Percentiles rank a stretch among this genome's conserved stretches.
Evolutionary conservation across 1,140 invertebrate genomes (phyloP).

Genomic region (Sarcophaga peregrina): DNA sequence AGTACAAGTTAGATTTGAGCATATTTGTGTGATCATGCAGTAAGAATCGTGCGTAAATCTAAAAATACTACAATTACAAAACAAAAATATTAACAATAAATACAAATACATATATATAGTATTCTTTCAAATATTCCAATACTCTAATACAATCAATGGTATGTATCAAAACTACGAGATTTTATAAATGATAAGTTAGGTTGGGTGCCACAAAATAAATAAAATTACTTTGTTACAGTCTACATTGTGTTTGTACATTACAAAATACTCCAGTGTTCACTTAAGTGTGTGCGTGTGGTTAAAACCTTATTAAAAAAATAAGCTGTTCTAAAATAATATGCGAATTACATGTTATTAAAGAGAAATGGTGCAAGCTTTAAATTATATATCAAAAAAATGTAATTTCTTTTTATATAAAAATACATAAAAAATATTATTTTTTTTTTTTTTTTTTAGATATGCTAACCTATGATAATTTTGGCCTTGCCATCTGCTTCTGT

Average conservation of each 20-base stretch:
- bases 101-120: no score
- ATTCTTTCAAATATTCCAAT: no score
- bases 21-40: no score
- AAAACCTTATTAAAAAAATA: neutral
- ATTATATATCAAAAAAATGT: neutral
- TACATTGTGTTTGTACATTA: neutral
- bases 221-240: neutral
- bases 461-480: slow-evolving; percentile 67
- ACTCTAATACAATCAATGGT: no score
- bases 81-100: no score
- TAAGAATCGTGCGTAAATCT: no score
- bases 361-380: neutral
- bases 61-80: no score
- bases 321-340: neutral
- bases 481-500: slow-evolving; percentile 57
- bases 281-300: neutral
- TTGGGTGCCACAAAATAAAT: neutral
- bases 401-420: neutral
- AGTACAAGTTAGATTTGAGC: no score
- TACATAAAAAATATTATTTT: slow-evolving; percentile 31
- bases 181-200: no score
- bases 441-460: slow-evolving; percentile 50
- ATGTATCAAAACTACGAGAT: no score
- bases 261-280: neutral
- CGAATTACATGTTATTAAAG: slow-evolving; percentile 25